Evolutionary conservation across 2,797 vertebrate species (phyloP).

Genomic region (Esox masquinongy): DNA sequence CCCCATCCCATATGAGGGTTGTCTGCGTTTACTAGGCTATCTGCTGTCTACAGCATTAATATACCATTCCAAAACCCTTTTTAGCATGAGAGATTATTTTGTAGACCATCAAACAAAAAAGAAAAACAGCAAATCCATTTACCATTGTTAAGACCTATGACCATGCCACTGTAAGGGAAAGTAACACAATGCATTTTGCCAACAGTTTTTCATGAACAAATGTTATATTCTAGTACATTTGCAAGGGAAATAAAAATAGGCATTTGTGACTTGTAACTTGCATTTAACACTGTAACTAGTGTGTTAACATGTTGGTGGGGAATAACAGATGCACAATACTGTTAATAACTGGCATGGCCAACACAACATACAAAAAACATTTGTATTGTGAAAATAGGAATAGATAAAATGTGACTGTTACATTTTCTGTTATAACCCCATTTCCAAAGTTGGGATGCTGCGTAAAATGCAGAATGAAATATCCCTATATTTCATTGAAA

Average conservation of each 20-base stretch:
- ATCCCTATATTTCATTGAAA: too few species aligned
- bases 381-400: too few species aligned
- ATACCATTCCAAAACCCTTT: constrained; percentile 17
- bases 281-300: neutral
- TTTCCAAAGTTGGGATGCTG: neutral
- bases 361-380: neutral
- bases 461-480: too few species aligned
- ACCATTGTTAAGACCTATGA: neutral
- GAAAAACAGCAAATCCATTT: neutral
- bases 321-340: neutral
- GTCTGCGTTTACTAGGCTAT: neutral
- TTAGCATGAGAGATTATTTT: neutral
- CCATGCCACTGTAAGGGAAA: neutral
- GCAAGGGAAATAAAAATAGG: neutral
- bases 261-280: neutral
- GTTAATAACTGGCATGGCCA: neutral
- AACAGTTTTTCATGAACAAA: neutral
- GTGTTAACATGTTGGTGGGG: neutral
- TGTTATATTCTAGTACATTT: neutral
- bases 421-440: neutral
- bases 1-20: neutral
- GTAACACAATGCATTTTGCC: neutral
- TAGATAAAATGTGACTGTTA: too few species aligned
- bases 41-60: constrained; percentile 47
- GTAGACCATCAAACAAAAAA: neutral